Base-by-base conservation (phyloP, 1,140 invertebrate species). In the Archegozetes longisetosus region DNA sequence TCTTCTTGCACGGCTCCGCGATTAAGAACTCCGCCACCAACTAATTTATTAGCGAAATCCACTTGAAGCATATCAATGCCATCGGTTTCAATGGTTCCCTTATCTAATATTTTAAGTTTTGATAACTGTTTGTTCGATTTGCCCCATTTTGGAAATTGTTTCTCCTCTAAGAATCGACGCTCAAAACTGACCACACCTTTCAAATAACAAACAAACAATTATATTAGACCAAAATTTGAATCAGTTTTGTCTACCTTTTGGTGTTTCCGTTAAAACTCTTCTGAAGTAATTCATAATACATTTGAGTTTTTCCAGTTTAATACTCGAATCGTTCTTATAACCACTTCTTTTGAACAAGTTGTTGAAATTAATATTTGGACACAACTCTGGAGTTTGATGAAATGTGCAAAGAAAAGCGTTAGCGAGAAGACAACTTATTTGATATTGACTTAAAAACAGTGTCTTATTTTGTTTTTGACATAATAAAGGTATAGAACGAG, bases 381-480 rank as follows among this genome's bases (percentile, higher is more conserved):
- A n/a, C n/a, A n/a, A n/a, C n/a, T n/a, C n/a, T n/a, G n/a, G n/a
- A n/a, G n/a, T n/a, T n/a, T n/a, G n/a, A n/a, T n/a, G n/a, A 76
- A 92, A 97, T 58, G 92, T 97, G 71, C 88, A 95, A 60, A 97
- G 83, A 73, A 98, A 97, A 24, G 88, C 91, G 78, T 96, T 96
- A 1, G 91, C 89, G 57, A 97, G 70, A 32, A 98, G 72, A 68
- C 81, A 84, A 1, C 86, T 81, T 53, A 89, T 81, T 77, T 98
- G 93, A 52, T 84, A 74, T 69, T 95, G 89, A 66, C 81, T 88
- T 20, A 86, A 69, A 52, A 80, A 83, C 3, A 87, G 70, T 17
- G 77, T 78, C 24, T 71, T 70, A 63, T 75, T 79, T 47, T 68
- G 73, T 48, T 77, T 74, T 55, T 78, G 76, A 65, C 78, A 81